Conservation (phyloP, 2,113 vertebrate species). For the Malurus melanocephalus region DNA sequence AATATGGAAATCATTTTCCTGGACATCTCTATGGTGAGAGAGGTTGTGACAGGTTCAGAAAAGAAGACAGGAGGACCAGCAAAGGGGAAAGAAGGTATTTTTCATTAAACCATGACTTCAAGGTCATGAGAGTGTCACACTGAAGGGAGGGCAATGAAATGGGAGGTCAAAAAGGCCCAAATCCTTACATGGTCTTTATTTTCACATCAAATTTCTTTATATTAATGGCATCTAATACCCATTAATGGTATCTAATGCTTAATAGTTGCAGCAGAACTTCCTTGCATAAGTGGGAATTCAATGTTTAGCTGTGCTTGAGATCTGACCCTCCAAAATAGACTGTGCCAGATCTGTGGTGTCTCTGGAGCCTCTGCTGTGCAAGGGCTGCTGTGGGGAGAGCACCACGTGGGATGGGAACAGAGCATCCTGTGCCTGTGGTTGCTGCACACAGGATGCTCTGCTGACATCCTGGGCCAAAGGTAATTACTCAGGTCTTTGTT, state of each 20-base stretch:
- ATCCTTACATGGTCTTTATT: background rate
- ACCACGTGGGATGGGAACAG: accelerated
- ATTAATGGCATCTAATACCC: background rate
- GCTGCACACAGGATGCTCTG: background rate
- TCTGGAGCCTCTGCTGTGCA: background rate
- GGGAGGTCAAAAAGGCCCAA: background rate
- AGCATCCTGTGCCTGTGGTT: background rate
- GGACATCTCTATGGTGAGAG: background rate
- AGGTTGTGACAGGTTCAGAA: background rate
- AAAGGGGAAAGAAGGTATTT: background rate
- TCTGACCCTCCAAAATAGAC: background rate
- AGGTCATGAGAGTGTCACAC: background rate
- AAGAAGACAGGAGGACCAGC: background rate
- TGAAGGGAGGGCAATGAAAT: background rate
- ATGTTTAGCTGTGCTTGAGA: background rate
- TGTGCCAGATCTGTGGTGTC: background rate
- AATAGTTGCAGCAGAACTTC: background rate
- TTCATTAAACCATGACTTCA: background rate
- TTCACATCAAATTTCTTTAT: background rate
- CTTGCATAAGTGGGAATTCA: background rate
- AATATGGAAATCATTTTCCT: background rate
- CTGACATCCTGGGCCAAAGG: background rate
- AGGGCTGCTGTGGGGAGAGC: background rate
- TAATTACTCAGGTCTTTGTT: background rate
- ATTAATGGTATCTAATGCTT: background rate